A percentile compares a stretch with the other conserved stretches of the same genome.
phyloP scores from a whole-genome alignment of 2,797 vertebrate genomes.

The Lutra lutra region DNA sequence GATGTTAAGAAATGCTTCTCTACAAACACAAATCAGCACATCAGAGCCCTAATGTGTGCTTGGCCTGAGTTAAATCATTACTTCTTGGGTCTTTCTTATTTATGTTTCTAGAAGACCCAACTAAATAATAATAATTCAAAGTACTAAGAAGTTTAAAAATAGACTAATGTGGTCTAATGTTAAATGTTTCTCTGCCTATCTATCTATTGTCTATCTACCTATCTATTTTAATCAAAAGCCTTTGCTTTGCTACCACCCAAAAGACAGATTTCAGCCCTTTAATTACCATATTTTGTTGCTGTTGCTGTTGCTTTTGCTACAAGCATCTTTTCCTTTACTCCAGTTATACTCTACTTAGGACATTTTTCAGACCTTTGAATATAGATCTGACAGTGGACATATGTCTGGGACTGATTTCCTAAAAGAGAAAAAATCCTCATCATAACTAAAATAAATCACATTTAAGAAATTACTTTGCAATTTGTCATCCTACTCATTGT shows the following conservation, averaged over 20 bases:
- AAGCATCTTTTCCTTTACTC: not conserved
- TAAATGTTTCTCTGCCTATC: not conserved
- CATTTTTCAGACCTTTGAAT: not conserved
- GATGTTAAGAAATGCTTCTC: not conserved
- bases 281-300: not conserved
- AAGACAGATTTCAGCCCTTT: not conserved
- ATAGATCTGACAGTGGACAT: not conserved
- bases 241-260: not conserved
- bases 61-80: not conserved
- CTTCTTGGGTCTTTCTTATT: not conserved
- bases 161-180: not conserved
- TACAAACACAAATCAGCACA: not conserved
- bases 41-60: not conserved
- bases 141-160: not conserved
- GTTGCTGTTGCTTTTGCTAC: not conserved
- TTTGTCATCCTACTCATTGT: not conserved
- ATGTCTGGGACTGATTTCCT: not conserved
- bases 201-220: not conserved
- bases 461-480: conserved; percentile 26
- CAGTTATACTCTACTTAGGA: not conserved
- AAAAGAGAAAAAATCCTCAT: not conserved
- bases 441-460: conserved; percentile 42
- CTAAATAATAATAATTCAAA: conserved; percentile 23
- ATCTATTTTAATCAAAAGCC: not conserved
- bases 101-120: not conserved